Percentiles rank a stretch among this genome's conserved stretches.
Conservation (phyloP, 1,140 invertebrate species). For the Hyphantria cunea region DNA sequence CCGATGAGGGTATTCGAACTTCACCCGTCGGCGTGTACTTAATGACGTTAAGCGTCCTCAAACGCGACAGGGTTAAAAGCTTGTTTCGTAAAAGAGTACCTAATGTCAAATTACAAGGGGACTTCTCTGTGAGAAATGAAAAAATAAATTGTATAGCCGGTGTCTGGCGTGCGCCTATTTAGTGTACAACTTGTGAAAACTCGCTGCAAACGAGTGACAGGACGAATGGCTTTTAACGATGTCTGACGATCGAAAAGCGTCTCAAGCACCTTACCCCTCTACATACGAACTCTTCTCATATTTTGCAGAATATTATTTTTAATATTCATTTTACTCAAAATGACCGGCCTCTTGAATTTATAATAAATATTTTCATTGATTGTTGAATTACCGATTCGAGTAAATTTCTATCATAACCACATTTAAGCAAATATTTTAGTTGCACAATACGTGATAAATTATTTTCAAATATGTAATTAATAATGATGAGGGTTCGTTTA, state of each 20-base stretch:
- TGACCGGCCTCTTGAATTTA: neutral
- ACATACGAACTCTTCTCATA: neutral
- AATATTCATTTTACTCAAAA: neutral
- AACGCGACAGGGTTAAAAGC: constrained; percentile 35
- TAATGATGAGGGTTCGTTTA: too few relatives aligned
- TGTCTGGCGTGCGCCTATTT: constrained; percentile 18
- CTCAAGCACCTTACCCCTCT: neutral
- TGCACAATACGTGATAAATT: too few relatives aligned
- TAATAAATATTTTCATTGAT: too few relatives aligned
- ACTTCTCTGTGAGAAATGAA: constrained; percentile 31
- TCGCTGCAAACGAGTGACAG: constrained; percentile 27
- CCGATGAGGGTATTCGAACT: constrained; percentile 25
- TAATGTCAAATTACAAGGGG: constrained; percentile 38
- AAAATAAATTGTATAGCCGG: constrained; percentile 33
- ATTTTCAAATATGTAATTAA: too few relatives aligned
- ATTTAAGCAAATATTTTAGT: too few relatives aligned
- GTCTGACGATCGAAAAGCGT: constrained; percentile 23
- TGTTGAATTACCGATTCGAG: too few relatives aligned
- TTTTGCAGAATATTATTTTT: constrained; percentile 9
- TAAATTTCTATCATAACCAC: too few relatives aligned
- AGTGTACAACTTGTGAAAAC: constrained; percentile 29
- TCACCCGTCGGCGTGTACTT: constrained; percentile 23
- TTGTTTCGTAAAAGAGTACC: constrained; percentile 31
- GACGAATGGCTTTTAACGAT: constrained; percentile 37
- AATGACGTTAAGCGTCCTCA: constrained; percentile 34